Evolutionary conservation across 2,888 invertebrate genomes (phyloP).

Genomic region (Brachyopa scutellaris): DNA sequence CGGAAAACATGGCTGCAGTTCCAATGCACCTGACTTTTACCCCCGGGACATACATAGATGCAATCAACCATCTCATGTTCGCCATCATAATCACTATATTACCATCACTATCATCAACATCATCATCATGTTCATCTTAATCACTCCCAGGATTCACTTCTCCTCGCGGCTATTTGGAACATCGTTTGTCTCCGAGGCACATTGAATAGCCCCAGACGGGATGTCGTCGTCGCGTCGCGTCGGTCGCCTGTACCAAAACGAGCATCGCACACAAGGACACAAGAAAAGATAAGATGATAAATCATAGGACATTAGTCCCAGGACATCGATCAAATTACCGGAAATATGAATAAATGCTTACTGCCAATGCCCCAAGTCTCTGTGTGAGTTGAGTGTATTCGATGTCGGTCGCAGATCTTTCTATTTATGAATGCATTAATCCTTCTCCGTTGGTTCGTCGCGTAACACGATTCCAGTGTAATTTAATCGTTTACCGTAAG

Average conservation of each 20-base stretch:
- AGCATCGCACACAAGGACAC: neutral
- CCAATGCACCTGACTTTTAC: constrained; percentile 27
- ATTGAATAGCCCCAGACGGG: constrained; percentile 9
- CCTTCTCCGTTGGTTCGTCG: neutral
- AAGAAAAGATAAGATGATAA: constrained; percentile 38
- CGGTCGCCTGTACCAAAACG: no score
- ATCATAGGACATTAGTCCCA: constrained; percentile 42
- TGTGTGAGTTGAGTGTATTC: constrained; percentile 2
- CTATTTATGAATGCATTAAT: constrained; percentile 34
- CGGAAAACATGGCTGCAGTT: neutral
- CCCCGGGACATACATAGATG: constrained; percentile 4
- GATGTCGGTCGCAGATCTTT: constrained; percentile 21
- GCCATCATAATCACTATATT: no score
- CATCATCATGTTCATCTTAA: constrained; percentile 30
- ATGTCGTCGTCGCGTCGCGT: constrained; percentile 13
- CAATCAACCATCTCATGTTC: constrained; percentile 35
- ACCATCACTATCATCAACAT: neutral
- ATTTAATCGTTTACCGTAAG: constrained; percentile 56
- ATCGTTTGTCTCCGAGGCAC: constrained; percentile 34
- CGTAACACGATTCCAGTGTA: constrained; percentile 56
- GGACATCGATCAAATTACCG: constrained; percentile 47
- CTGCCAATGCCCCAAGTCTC: neutral
- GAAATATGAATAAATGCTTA: constrained; percentile 25
- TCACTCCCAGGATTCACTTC: constrained; percentile 39
- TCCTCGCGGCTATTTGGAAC: constrained; percentile 37